These are phyloP conservation scores for Epinephelus cyanopodus DNA, from an alignment of 2,113 vertebrate species.

Conservation along the genomic window DNA sequence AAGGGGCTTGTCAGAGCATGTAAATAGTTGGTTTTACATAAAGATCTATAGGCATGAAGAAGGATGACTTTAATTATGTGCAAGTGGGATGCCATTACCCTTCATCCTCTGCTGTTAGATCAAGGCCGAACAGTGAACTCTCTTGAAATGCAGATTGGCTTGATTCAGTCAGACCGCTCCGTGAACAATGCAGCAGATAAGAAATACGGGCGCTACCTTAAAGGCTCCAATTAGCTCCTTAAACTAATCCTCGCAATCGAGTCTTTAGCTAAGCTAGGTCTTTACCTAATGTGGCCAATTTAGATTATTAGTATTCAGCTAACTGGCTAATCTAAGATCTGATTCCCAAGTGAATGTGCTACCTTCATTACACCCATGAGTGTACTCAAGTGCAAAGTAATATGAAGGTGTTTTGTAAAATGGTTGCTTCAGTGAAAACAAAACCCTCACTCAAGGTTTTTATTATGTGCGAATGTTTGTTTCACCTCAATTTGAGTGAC, in stretches of 20 bases:
- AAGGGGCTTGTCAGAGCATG: slow-evolving; percentile 29
- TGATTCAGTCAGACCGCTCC: slow-evolving; percentile 26
- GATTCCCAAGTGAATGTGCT: slow-evolving; percentile 23
- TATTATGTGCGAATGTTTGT: not conserved
- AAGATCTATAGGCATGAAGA: slow-evolving; percentile 41
- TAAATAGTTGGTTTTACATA: slow-evolving; percentile 56
- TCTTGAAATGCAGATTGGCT: slow-evolving; percentile 64
- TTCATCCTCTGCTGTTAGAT: slow-evolving; percentile 47
- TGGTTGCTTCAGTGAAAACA: not conserved
- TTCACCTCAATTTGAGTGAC: not conserved
- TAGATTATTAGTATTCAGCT: slow-evolving; percentile 32
- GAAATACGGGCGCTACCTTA: slow-evolving; percentile 43
- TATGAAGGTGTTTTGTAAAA: not conserved
- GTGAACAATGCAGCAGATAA: slow-evolving; percentile 54
- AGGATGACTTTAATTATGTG: slow-evolving; percentile 53
- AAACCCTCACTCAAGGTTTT: not conserved
- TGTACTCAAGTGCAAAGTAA: not conserved
- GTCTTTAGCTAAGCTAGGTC: slow-evolving; percentile 35
- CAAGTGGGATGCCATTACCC: slow-evolving; percentile 39
- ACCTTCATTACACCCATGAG: slow-evolving; percentile 4
- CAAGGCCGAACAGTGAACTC: slow-evolving; percentile 45
- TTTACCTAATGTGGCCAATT: slow-evolving; percentile 53
- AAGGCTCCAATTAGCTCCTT: slow-evolving; percentile 64
- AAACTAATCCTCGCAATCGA: slow-evolving; percentile 43
- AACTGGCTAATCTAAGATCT: slow-evolving; percentile 38